phyloP scores from a whole-genome alignment of 1,140 invertebrate species.

The Drosophila nasuta region DNA sequence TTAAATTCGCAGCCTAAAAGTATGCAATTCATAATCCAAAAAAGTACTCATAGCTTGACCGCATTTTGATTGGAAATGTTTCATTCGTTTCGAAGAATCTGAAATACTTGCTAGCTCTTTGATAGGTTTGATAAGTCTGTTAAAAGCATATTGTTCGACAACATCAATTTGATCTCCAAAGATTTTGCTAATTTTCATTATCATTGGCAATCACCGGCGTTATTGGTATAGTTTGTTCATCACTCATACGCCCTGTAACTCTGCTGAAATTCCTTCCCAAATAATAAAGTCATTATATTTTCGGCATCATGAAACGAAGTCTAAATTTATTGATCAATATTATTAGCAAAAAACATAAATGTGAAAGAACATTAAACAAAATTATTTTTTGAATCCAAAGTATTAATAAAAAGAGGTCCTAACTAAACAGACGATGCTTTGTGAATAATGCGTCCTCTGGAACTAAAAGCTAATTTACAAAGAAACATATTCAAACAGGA shows the following conservation, averaged over 20 bases:
- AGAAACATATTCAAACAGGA: slow-evolving; percentile 39
- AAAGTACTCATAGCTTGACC: too few species aligned
- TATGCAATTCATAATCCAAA: too few species aligned
- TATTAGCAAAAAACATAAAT: slow-evolving; percentile 62
- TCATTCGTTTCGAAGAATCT: too few species aligned
- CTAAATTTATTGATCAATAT: slow-evolving; percentile 57
- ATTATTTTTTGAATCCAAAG: slow-evolving; percentile 49
- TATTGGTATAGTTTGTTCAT: too few species aligned
- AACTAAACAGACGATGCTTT: slow-evolving; percentile 46
- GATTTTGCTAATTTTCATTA: too few species aligned
- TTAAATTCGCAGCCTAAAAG: too few species aligned
- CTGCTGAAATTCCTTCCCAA: slow-evolving; percentile 5
- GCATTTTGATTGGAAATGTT: too few species aligned
- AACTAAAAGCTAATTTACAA: slow-evolving; percentile 56
- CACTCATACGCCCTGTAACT: background rate
- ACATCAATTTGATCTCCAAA: too few species aligned
- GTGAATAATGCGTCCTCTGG: slow-evolving; percentile 47
- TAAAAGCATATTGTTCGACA: too few species aligned
- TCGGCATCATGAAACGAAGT: slow-evolving; percentile 71
- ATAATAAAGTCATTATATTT: background rate
- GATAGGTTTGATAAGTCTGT: too few species aligned
- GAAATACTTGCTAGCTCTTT: too few species aligned
- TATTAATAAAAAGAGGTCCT: slow-evolving; percentile 39
- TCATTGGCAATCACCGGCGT: too few species aligned
- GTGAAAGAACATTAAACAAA: slow-evolving; percentile 60